Base-by-base conservation (phyloP, 2,113 vertebrate genomes). In the Nesoenas mayeri region DNA sequence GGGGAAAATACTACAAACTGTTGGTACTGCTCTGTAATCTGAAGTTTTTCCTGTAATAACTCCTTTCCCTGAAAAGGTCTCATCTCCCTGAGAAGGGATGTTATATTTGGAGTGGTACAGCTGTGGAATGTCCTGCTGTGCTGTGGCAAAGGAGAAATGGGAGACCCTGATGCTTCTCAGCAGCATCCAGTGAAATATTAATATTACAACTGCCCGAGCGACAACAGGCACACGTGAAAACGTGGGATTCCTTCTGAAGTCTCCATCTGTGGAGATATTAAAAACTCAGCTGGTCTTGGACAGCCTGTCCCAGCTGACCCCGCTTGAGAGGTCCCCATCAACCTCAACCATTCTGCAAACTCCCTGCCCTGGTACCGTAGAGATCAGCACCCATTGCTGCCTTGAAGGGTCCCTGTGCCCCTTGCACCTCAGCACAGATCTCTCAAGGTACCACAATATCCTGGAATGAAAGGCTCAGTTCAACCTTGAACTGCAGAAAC, bases 361-460 rank as follows among this genome's bases (percentile, higher is more conserved):
- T 40, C 74, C 58, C 79, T 82, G 81, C 16, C 47, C n/a, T 62
- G 47, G 31, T n/a, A 3, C 47, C 28, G 47, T 6, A 15, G n/a
- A 66, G 38, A 15, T 15, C 70, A 24, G 58, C 38, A 6, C 40
- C 36, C 48, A 28, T 40, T 53, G 25, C 38, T 91, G 54, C n/a
- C 54, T 13, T 12, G 21, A 57, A n/a, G 56, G 54, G 11, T 29
- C 66, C 0, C 51, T 10, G 51, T 47, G 38, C 21, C 28, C 10
- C 29, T 82, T 47, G 40, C 34, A 5, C 22, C 51, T 65, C 14
- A 19, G 58, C 64, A 58, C 28, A 24, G 48, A 22, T 10, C n/a
- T 61, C 12, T 50, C 22, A 7, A 38, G 11, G n/a, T 64, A 7
- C 26, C 6, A 0, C 38, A 24, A 0, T 38, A 5, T 32, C 34